Evolutionary conservation across 2,797 vertebrate species (phyloP), one percentile per base, ranked within the genome.

Genomic region (Sternarchorhynchus goeldii): DNA sequence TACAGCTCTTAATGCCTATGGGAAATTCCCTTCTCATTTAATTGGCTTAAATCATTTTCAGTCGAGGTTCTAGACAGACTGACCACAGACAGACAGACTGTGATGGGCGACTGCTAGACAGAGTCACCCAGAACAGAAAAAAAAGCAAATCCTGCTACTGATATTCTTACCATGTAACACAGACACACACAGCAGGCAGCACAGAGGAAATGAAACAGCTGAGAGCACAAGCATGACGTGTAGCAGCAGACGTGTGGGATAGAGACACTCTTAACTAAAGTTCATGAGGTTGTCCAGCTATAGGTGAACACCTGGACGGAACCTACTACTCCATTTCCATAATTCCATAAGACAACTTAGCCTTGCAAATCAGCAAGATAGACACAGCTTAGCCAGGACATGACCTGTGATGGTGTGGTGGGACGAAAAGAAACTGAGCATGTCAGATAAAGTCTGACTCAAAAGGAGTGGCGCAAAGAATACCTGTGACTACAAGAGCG

Each of bases 301-400:
- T 62, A 36, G 75, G 70, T 65, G 45, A 64, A 16, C 59, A 72
- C 60, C 45, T 77, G 60, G 59, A 57, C 50, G 10, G 4, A 70
- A 3, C 32, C 45, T 18, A 32, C 41, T 72, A 57, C 73, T 66
- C 55, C 59, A 25, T 60, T 79, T 79, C 39, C 5, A 39, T 65
- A 59, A 73, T 79, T 73, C 29, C 8, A 59, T 65, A 59, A 73
- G 50, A 60, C 34, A 50, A 18, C 53, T 45, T 78, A n/a, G 25
- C 55, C n/a, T 31, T 36, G 55, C 55, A 58, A 36, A 21, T 57
- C 5, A 55, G 45, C 32, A 75, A 64, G 34, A n/a, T 34, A 75
- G 63, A 25, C 21, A 41, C 53, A 57, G 53, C 18, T 67, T 79
- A 67, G 55, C 57, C 39, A 53, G 62, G 25, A 36, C 72, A 36